phyloP scores from a whole-genome alignment of 2,797 vertebrate genomes.

The Leontocebus nigricollis region DNA sequence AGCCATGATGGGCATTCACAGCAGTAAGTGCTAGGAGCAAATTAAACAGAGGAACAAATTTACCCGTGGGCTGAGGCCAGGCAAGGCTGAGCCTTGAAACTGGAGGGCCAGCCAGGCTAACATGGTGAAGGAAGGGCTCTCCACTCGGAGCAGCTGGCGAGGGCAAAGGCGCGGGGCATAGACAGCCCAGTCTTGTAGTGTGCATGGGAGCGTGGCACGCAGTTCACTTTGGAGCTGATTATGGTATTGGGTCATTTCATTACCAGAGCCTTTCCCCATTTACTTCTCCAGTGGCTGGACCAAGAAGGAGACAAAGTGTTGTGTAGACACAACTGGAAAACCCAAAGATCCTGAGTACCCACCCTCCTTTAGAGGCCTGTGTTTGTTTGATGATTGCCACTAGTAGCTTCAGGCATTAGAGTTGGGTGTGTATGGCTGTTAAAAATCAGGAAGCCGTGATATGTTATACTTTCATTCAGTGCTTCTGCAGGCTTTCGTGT shows the following conservation, averaged over 20 bases:
- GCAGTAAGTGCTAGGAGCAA: background rate
- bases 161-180: fast-evolving
- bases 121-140: background rate
- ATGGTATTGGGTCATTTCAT: background rate
- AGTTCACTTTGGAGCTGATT: background rate
- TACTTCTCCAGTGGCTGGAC: background rate
- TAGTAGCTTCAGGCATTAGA: background rate
- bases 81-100: background rate
- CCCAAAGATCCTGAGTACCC: background rate
- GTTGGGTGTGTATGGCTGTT: background rate
- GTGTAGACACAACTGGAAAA: background rate
- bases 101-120: background rate
- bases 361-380: background rate
- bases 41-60: background rate
- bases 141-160: fast-evolving
- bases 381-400: background rate
- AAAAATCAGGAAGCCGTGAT: background rate
- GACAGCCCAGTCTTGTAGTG: fast-evolving
- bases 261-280: background rate
- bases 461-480: background rate
- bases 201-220: fast-evolving
- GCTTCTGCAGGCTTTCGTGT: background rate
- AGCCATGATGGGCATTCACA: fast-evolving
- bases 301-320: background rate
- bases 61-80: fast-evolving